Evolutionary conservation across 2,888 invertebrate species (phyloP).

Genomic region (Meloe dianella): DNA sequence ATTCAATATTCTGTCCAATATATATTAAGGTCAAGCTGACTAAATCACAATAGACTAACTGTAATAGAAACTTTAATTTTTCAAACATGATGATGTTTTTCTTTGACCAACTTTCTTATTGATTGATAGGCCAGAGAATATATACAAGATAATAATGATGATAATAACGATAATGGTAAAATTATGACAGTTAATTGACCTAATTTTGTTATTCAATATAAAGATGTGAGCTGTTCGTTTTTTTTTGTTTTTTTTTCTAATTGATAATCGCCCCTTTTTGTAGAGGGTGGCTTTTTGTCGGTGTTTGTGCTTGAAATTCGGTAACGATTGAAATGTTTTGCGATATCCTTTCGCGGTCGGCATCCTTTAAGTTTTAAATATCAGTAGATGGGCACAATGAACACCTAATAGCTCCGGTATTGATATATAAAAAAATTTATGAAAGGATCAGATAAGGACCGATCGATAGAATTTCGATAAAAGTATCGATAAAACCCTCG

Average conservation of each 20-base stretch:
- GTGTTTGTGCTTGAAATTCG: constrained; percentile 8
- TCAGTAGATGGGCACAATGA: constrained; percentile 27
- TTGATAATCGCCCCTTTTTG: too few relatives aligned
- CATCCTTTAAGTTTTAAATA: constrained; percentile 31
- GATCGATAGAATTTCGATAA: constrained; percentile 34
- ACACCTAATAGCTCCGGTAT: constrained; percentile 32
- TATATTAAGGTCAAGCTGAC: too few relatives aligned
- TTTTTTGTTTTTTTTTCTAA: too few relatives aligned
- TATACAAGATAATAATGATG: background rate
- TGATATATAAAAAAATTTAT: constrained; percentile 29
- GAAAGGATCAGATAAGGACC: constrained; percentile 33
- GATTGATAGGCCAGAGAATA: background rate
- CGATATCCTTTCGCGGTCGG: constrained; percentile 21
- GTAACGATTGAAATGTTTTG: background rate
- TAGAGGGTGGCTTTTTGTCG: background rate
- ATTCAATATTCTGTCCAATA: too few relatives aligned
- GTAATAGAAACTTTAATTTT: background rate
- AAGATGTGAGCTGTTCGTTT: too few relatives aligned
- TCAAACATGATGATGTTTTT: too few relatives aligned
- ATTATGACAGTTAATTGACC: too few relatives aligned
- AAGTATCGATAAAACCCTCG: constrained; percentile 31
- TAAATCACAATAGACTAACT: background rate
- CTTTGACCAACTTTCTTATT: background rate
- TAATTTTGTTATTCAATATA: background rate
- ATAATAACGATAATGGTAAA: background rate